Percentiles rank a stretch among this genome's conserved stretches.
Conservation (phyloP, 2,888 invertebrate species). For the Gymnoscelis rufifasciata region DNA sequence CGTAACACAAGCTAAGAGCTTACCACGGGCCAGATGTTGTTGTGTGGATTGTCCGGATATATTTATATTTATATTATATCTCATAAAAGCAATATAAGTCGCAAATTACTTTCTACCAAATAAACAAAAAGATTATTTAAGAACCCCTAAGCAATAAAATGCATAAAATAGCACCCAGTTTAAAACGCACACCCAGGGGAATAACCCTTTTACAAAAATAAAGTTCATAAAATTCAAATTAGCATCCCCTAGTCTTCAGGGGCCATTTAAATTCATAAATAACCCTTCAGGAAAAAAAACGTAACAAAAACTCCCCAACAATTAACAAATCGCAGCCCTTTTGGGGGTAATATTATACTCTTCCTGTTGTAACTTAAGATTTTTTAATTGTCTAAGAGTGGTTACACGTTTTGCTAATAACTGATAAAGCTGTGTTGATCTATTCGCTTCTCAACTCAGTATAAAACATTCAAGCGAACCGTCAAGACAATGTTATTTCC, state of each 20-base stretch:
- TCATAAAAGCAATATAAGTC: neutral
- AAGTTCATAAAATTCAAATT: constrained; percentile 75
- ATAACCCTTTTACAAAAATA: constrained; percentile 60
- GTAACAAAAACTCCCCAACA: constrained; percentile 60
- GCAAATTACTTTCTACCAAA: neutral
- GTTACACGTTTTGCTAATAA: too few relatives aligned
- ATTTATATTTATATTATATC: too few relatives aligned
- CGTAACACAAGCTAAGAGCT: too few relatives aligned
- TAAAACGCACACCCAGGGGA: constrained; percentile 42
- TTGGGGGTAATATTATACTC: constrained; percentile 69
- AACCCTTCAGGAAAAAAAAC: constrained; percentile 52
- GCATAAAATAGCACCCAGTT: constrained; percentile 35
- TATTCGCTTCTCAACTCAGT: too few relatives aligned
- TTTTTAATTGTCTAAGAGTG: constrained; percentile 6
- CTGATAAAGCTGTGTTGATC: too few relatives aligned
- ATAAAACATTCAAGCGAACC: too few relatives aligned
- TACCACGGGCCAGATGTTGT: too few relatives aligned
- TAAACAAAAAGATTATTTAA: constrained; percentile 15
- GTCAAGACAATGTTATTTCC: too few relatives aligned
- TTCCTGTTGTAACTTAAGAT: constrained; percentile 51
- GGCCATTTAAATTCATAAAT: constrained; percentile 75
- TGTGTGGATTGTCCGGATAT: too few relatives aligned
- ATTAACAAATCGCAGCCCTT: constrained; percentile 73
- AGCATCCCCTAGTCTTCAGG: constrained; percentile 63
- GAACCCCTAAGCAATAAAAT: constrained; percentile 31